These are phyloP conservation scores for human (Homo sapiens) DNA, from an alignment of 2,113 vertebrate genomes.

Conservation along the genomic window DNA sequence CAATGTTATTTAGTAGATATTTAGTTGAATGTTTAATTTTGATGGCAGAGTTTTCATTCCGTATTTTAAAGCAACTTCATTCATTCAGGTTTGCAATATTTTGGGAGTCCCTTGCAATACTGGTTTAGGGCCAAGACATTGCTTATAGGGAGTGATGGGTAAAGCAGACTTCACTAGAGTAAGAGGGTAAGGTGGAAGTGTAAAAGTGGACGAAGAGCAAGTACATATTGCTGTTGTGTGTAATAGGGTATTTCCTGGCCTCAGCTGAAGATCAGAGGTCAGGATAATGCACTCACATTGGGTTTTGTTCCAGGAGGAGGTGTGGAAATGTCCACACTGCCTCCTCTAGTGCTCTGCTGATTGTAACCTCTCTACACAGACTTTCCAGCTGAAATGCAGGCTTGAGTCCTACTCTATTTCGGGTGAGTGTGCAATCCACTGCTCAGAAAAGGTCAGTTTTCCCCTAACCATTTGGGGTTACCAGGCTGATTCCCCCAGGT, in stretches of 20 bases:
- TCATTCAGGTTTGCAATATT: not conserved
- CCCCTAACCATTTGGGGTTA: not conserved
- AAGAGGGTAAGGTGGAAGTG: not conserved
- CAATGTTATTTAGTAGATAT: not conserved
- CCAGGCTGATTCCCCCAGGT: not conserved
- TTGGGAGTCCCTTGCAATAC: not conserved
- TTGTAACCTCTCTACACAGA: not conserved
- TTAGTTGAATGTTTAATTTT: constrained; percentile 20
- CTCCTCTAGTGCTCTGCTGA: not conserved
- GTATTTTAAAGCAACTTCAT: constrained; percentile 16
- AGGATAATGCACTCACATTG: not conserved
- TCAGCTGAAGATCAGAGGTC: not conserved
- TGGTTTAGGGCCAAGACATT: not conserved
- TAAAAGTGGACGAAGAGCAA: not conserved
- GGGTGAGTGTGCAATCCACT: not conserved
- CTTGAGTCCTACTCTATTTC: not conserved
- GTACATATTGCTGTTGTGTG: not conserved
- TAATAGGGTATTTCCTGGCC: not conserved
- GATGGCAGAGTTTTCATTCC: not conserved
- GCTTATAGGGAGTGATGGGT: not conserved
- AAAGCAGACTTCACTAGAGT: not conserved
- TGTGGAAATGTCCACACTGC: not conserved
- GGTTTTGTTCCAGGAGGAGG: not conserved
- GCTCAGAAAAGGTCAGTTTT: not conserved
- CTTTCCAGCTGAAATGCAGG: not conserved